Conservation (phyloP, 2,888 invertebrate genomes). For the Tetrapedia diversipes region DNA sequence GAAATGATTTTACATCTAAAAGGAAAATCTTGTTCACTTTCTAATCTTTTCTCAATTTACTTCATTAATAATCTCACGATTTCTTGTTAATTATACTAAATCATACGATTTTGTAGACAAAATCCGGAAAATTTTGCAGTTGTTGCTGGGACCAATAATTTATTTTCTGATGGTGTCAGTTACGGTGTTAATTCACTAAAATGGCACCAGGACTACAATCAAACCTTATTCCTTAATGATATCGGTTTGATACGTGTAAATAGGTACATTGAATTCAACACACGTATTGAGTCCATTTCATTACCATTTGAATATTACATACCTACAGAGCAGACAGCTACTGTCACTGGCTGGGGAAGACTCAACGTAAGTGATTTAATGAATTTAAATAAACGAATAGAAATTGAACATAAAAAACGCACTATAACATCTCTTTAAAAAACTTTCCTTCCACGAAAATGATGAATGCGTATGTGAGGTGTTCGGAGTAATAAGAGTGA, state of each 20-base stretch:
- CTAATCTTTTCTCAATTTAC: too few species aligned
- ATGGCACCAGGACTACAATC: slow-evolving; percentile 54
- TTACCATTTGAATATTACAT: slow-evolving; percentile 53
- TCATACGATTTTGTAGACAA: not conserved
- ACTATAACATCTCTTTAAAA: too few species aligned
- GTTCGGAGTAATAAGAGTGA: too few species aligned
- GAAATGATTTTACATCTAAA: too few species aligned
- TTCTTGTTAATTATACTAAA: not conserved
- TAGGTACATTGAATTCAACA: slow-evolving; percentile 62
- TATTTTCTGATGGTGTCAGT: slow-evolving; percentile 1
- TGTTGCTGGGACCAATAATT: slow-evolving; percentile 29
- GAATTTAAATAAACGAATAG: not conserved
- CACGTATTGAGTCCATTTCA: slow-evolving; percentile 68
- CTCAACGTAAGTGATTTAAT: slow-evolving; percentile 51
- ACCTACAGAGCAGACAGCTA: slow-evolving; percentile 39
- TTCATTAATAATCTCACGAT: too few species aligned
- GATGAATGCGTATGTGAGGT: too few species aligned
- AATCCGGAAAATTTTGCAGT: rapidly evolving
- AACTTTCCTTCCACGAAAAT: too few species aligned
- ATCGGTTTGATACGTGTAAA: slow-evolving; percentile 71
- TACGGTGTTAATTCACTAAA: slow-evolving; percentile 17
- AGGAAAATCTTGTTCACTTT: too few species aligned
- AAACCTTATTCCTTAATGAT: slow-evolving; percentile 62
- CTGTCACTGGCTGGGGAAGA: slow-evolving; percentile 74
- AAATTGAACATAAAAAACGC: too few species aligned